phyloP scores from a whole-genome alignment of 2,888 invertebrate genomes.

The Caradrina clavipalpis region DNA sequence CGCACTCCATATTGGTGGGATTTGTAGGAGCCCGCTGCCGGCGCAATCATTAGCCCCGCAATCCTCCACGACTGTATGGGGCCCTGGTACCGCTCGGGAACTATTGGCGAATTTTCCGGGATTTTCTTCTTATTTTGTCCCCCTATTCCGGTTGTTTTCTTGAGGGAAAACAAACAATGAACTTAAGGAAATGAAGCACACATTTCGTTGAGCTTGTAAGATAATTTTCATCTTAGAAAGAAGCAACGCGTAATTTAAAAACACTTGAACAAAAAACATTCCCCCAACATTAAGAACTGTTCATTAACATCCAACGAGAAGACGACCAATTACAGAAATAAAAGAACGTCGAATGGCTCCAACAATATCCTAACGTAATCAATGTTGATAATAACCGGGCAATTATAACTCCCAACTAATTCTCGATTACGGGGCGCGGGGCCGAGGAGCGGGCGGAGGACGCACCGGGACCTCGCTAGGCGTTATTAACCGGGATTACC shows the following conservation, averaged over 20 bases:
- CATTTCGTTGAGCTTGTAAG: slow-evolving; percentile 39
- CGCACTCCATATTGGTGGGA: slow-evolving; percentile 88
- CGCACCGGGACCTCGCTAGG: slow-evolving; percentile 72
- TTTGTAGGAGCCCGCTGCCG: slow-evolving; percentile 80
- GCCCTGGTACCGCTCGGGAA: slow-evolving; percentile 78
- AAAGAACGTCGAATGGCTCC: slow-evolving; percentile 65
- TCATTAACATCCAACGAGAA: slow-evolving; percentile 58
- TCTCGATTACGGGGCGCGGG: slow-evolving; percentile 84
- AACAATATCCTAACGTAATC: slow-evolving; percentile 71
- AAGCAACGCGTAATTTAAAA: slow-evolving; percentile 33
- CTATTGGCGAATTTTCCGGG: slow-evolving; percentile 84
- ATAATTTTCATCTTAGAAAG: slow-evolving; percentile 25
- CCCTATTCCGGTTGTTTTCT: slow-evolving; percentile 69
- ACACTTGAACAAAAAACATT: slow-evolving; percentile 45
- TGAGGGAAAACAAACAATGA: slow-evolving; percentile 62
- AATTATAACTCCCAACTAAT: slow-evolving; percentile 87
- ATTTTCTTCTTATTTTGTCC: slow-evolving; percentile 77
- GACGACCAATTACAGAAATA: slow-evolving; percentile 63
- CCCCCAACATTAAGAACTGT: slow-evolving; percentile 44
- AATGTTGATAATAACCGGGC: slow-evolving; percentile 79
- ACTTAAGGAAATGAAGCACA: slow-evolving; percentile 52
- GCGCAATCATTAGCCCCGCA: slow-evolving; percentile 86
- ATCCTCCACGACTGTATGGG: slow-evolving; percentile 81
- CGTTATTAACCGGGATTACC: slow-evolving; percentile 90
- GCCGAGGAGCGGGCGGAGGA: slow-evolving; percentile 69